phyloP scores from a whole-genome alignment of 2,113 vertebrate species.

The Nymphicus hollandicus region DNA sequence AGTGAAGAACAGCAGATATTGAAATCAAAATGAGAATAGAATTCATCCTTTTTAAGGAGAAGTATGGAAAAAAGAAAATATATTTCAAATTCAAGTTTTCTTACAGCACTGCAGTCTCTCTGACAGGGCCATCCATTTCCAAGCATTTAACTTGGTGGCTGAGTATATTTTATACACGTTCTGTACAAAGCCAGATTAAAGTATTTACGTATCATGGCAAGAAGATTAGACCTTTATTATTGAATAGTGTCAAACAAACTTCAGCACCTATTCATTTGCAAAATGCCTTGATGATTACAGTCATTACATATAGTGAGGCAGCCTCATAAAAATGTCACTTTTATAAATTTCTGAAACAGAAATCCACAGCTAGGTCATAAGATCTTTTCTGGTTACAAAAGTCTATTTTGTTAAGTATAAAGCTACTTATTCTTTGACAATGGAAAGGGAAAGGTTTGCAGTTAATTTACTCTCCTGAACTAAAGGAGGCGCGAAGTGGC shows the following conservation, averaged over 20 bases:
- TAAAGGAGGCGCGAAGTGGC: not conserved
- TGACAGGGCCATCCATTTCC: constrained; percentile 19
- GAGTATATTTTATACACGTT: not conserved
- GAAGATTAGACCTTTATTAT: constrained; percentile 44
- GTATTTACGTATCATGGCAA: constrained; percentile 44
- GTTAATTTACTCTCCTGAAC: not conserved
- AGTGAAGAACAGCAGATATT: not conserved
- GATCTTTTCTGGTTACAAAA: constrained; percentile 11
- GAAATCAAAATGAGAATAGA: not conserved
- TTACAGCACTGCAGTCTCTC: not conserved
- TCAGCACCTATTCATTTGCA: constrained; percentile 34
- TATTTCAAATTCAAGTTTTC: constrained; percentile 25
- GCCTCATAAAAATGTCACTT: constrained; percentile 35
- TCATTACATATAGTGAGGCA: constrained; percentile 2
- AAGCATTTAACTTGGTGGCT: not conserved
- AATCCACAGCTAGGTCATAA: not conserved
- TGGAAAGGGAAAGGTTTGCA: not conserved
- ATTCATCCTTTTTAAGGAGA: not conserved
- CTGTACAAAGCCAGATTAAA: constrained; percentile 41
- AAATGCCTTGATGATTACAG: constrained; percentile 21
- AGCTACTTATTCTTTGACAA: not conserved
- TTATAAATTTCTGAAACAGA: constrained; percentile 9
- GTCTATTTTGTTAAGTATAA: constrained; percentile 14
- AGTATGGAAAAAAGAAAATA: not conserved
- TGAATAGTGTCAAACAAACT: constrained; percentile 46